Conservation (phyloP, 1,140 invertebrate species). For the Thaumatotibia leucotreta region DNA sequence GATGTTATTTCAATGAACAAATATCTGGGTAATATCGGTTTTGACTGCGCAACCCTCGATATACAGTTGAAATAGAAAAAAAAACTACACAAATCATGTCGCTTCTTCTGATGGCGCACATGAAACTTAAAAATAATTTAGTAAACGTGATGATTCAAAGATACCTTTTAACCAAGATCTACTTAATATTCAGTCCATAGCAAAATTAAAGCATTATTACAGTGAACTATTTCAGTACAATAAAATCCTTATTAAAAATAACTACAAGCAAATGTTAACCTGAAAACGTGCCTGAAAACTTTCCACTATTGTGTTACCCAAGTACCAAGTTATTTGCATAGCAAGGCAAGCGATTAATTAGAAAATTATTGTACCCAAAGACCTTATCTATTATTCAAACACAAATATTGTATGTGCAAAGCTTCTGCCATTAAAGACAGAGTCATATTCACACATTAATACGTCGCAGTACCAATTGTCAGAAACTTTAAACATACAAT, state of each 20-base stretch:
- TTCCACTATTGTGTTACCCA: background rate
- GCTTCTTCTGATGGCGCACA: background rate
- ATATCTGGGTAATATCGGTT: too few species aligned
- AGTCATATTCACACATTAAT: background rate
- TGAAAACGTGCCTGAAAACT: background rate
- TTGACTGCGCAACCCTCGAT: background rate
- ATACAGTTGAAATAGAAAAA: background rate
- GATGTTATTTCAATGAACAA: too few species aligned
- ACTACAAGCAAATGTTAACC: background rate
- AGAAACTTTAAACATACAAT: background rate
- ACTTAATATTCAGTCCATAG: slow-evolving; percentile 21
- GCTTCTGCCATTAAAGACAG: background rate
- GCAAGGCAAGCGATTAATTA: background rate
- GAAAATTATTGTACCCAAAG: slow-evolving; percentile 12
- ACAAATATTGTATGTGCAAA: background rate
- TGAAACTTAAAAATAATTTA: background rate
- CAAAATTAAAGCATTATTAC: slow-evolving; percentile 22
- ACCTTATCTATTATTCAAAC: background rate
- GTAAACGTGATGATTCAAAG: background rate
- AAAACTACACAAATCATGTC: background rate
- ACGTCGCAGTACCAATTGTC: background rate
- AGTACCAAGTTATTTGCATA: background rate
- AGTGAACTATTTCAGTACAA: slow-evolving; percentile 12
- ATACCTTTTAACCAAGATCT: background rate
- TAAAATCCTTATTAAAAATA: background rate